Percentiles rank a stretch among this genome's conserved stretches.
Conservation (phyloP, 35 echinoderm and acorn worm species). For the Apostichopus japonicus region DNA sequence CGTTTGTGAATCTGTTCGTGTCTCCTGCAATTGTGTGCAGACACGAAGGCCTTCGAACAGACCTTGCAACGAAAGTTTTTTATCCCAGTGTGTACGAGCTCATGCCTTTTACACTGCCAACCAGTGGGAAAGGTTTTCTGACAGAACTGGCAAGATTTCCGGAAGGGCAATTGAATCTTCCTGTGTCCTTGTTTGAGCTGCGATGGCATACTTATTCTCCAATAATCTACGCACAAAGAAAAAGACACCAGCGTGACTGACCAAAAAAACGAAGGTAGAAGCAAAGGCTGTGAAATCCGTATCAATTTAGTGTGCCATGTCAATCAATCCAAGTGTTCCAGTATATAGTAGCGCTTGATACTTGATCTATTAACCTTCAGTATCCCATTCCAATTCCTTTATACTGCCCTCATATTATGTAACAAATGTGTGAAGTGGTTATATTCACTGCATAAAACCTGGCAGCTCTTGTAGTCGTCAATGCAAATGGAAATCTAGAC, state of each 20-base stretch:
- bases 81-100: constrained; percentile 53
- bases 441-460: too few relatives aligned
- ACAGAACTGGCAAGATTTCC: constrained; percentile 49
- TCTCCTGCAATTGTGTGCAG: neutral
- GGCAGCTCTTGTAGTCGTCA: too few relatives aligned
- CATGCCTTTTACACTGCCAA: constrained; percentile 34
- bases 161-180: neutral
- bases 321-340: too few relatives aligned
- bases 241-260: neutral
- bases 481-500: too few relatives aligned
- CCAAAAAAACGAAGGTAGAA: too few relatives aligned
- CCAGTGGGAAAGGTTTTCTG: constrained; percentile 45
- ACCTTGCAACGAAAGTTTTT: constrained; percentile 52
- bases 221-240: constrained; percentile 29
- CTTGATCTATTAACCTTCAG: too few relatives aligned
- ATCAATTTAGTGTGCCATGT: too few relatives aligned
- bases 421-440: too few relatives aligned
- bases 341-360: too few relatives aligned
- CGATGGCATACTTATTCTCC: neutral
- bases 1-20: constrained; percentile 38
- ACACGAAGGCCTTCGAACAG: constrained; percentile 53
- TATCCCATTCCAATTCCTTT: too few relatives aligned
- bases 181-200: neutral
- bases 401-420: too few relatives aligned
- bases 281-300: too few relatives aligned